A percentile compares a stretch with the other conserved stretches of the same genome.
Evolutionary conservation across 2,797 vertebrate species (phyloP).

Genomic region (Lutjanus campechanus): DNA sequence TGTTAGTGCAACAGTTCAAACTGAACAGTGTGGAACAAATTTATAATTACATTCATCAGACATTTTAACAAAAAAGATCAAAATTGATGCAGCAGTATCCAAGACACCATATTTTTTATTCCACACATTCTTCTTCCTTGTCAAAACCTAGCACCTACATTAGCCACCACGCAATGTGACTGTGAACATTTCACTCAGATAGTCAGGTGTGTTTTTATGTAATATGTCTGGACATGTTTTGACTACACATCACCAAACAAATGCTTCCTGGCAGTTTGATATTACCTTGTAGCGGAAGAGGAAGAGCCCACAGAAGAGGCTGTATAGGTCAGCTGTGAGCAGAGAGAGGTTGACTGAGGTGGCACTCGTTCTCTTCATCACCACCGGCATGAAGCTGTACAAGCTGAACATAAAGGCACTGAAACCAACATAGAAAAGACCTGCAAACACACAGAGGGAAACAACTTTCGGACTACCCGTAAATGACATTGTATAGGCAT

Average conservation of each 20-base stretch:
- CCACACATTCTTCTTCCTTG: not conserved
- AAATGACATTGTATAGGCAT: not conserved
- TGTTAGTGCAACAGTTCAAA: no score
- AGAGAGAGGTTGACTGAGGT: conserved; percentile 94
- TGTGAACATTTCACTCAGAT: not conserved
- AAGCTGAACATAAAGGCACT: conserved; percentile 96
- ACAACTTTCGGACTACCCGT: not conserved
- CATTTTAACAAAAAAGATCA: not conserved
- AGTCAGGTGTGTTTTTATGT: no score
- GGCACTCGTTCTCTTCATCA: conserved; percentile 95
- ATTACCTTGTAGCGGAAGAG: conserved; percentile 96
- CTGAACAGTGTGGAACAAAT: not conserved
- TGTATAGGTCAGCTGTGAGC: conserved; percentile 94
- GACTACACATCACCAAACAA: not conserved
- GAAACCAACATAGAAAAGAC: conserved; percentile 93
- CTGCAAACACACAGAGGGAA: conserved; percentile 74
- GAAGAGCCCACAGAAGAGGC: conserved; percentile 94
- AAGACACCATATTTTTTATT: not conserved
- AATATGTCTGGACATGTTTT: not conserved
- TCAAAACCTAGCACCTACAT: not conserved
- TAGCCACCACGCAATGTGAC: not conserved
- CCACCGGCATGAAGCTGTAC: conserved; percentile 97
- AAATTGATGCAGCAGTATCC: not conserved
- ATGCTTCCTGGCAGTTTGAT: not conserved
- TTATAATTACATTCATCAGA: not conserved